Base-by-base conservation (phyloP, 2,888 invertebrate genomes). In the Oligia latruncula region DNA sequence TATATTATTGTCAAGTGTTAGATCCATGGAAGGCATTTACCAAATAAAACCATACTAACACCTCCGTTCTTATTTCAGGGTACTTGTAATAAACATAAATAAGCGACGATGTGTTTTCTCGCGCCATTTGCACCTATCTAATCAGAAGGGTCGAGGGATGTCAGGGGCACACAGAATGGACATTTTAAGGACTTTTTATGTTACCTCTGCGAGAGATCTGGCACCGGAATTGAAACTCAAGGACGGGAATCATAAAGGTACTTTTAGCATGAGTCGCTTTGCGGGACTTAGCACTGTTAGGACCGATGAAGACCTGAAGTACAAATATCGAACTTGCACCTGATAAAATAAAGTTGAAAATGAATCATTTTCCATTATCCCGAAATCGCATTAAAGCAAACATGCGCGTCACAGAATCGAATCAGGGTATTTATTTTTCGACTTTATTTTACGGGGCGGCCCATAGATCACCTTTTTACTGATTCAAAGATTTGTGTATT, bases 101-200 rank as follows among this genome's bases (percentile, higher is more conserved):
- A 96, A 97, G 43, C 97, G 97, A 68, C 98, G 98, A 92, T 98
- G 98, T 91, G 97, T 98, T 23, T 97, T 98, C 76, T 98, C 98
- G 6, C 97, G 98, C 58, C 98, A 98, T 90, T 95, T 98, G 0
- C 98, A 98, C 81, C 95, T 96, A 11, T 91, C 97, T 0, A 94
- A 90, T 77, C 95, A 95, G 74, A 97, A 97, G 81, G 97, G 97
- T 84, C 97, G 98, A 86, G 97, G 95, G 66, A 97, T 97, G 91
- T 97, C 97, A 40, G 98, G 98, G 1, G 97, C 98, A 0, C 98
- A 98, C 90, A 97, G 98, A 80, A 94, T 98, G 85, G 98, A 98
- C 89, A 98, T 98, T 84, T 92, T 98, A 64, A 95, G 98, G 86
- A 98, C 98, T 2, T 98, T 98, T 93, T 98, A 98, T 92, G 97